phyloP scores from a whole-genome alignment of 2,113 vertebrate genomes.

The Gadus chalcogrammus region DNA sequence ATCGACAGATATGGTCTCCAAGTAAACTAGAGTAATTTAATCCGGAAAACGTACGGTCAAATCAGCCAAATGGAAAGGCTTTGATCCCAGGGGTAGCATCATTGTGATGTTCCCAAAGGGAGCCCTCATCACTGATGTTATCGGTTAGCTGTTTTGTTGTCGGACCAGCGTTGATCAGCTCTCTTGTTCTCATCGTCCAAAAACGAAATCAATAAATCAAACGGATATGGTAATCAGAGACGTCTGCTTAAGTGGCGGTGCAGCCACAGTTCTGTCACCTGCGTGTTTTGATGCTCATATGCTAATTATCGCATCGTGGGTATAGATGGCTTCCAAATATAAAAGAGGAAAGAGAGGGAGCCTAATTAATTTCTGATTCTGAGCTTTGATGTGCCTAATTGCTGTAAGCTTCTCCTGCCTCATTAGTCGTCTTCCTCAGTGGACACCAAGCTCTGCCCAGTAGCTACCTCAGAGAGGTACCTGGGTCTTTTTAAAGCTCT shows the following conservation, averaged over 20 bases:
- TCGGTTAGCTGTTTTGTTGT: too few relatives aligned
- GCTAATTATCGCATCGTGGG: conserved; percentile 70
- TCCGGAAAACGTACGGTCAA: too few relatives aligned
- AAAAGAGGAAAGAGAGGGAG: conserved; percentile 42
- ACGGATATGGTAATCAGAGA: conserved; percentile 6
- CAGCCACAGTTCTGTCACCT: conserved; percentile 53
- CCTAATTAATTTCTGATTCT: conserved; percentile 79
- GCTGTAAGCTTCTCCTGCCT: conserved; percentile 75
- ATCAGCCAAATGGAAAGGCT: too few relatives aligned
- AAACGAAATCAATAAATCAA: neutral
- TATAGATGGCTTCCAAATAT: conserved; percentile 63
- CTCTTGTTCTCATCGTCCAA: conserved; percentile 8
- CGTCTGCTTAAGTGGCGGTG: conserved; percentile 37
- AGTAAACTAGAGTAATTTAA: too few relatives aligned
- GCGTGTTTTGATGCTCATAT: conserved; percentile 68
- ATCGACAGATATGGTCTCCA: too few relatives aligned
- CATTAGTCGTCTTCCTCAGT: conserved; percentile 70
- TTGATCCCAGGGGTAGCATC: too few relatives aligned
- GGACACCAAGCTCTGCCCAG: conserved; percentile 61
- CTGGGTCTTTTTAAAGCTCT: conserved; percentile 67
- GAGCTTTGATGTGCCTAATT: conserved; percentile 81
- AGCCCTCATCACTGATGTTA: too few relatives aligned
- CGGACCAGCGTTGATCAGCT: too few relatives aligned
- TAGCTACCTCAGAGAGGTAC: conserved; percentile 57
- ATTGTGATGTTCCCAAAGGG: too few relatives aligned